These are phyloP conservation scores for Cyprinodon tularosa DNA, from an alignment of 2,113 vertebrate species.

Conservation along the genomic window DNA sequence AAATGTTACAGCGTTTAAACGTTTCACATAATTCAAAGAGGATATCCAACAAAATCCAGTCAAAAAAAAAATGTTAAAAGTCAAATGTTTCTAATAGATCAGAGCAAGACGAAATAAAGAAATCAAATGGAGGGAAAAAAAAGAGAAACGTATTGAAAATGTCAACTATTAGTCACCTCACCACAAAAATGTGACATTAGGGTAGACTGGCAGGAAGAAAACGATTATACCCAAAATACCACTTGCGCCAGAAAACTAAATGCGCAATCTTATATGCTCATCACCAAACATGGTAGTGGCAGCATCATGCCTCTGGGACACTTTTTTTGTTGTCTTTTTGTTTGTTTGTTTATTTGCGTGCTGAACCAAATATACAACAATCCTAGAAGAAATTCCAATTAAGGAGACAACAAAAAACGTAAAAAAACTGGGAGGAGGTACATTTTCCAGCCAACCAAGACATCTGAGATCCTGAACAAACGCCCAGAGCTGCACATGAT, in stretches of 20 bases:
- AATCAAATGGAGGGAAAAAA: neutral
- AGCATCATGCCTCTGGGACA: neutral
- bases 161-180: neutral
- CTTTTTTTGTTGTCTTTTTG: neutral
- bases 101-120: neutral
- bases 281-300: neutral
- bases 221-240: no score
- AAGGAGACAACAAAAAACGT: neutral
- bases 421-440: no score
- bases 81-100: neutral
- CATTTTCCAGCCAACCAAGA: neutral
- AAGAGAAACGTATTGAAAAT: neutral
- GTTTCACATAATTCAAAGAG: no score
- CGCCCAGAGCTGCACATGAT: neutral
- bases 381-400: neutral
- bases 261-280: neutral
- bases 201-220: neutral
- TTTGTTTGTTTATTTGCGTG: no score
- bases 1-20: no score
- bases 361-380: neutral
- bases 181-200: neutral
- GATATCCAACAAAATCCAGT: no score
- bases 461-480: neutral
- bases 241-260: neutral
- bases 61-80: neutral